Percentiles rank a stretch among this genome's conserved stretches.
Evolutionary conservation across 1,140 invertebrate species (phyloP).

Genomic region (Sesamia nonagrioides): DNA sequence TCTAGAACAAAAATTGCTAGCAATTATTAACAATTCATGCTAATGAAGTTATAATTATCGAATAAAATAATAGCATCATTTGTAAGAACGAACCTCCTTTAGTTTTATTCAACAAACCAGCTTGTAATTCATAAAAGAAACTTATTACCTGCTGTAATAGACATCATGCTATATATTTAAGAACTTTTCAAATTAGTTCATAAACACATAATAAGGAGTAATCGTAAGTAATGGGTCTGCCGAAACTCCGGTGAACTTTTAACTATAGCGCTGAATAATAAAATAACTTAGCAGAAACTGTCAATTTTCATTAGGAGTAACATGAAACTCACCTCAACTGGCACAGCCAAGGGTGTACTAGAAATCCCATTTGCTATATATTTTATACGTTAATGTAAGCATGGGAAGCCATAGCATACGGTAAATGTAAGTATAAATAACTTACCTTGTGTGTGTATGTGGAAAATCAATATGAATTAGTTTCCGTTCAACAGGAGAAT

Average conservation of each 20-base stretch:
- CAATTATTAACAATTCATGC: not conserved
- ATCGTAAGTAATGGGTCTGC: not conserved
- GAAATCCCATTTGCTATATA: conserved; percentile 14
- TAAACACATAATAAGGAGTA: not conserved
- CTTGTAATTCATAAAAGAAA: not conserved
- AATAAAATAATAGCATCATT: no score
- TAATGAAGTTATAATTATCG: no score
- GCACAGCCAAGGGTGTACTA: not conserved
- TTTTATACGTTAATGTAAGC: conserved; percentile 45
- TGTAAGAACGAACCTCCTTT: no score
- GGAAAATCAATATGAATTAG: conserved; percentile 65
- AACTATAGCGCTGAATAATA: conserved; percentile 34
- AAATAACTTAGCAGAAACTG: conserved; percentile 13
- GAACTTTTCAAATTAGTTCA: not conserved
- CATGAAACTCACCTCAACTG: not conserved
- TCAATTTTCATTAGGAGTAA: conserved; percentile 43
- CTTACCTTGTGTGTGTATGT: conserved; percentile 66
- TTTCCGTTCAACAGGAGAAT: conserved; percentile 58
- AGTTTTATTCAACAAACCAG: no score
- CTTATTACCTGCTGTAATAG: not conserved
- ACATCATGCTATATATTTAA: not conserved
- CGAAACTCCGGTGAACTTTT: conserved; percentile 20
- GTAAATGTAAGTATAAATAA: conserved; percentile 30
- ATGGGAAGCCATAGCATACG: conserved; percentile 34
- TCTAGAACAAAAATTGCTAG: not conserved